phyloP scores from a whole-genome alignment of 2,113 vertebrate genomes.

The Ceyx margarethae region DNA sequence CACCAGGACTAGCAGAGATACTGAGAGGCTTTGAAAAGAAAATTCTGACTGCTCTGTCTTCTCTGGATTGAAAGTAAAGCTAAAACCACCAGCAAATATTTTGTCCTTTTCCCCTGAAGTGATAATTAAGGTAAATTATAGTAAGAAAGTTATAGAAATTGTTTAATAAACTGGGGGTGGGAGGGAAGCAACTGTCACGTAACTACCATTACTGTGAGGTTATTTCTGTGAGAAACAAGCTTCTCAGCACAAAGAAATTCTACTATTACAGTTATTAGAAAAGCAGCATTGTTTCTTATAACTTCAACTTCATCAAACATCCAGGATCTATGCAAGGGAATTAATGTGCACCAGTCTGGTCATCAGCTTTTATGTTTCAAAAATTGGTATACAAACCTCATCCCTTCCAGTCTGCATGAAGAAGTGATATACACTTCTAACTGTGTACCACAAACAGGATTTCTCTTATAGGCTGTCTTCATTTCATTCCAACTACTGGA shows the following conservation, averaged over 20 bases:
- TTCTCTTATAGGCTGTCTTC: accelerated
- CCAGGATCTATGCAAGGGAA: not conserved
- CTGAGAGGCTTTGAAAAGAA: not conserved
- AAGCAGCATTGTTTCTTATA: not conserved
- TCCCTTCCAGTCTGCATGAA: not conserved
- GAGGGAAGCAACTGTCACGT: not conserved
- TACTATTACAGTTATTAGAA: not conserved
- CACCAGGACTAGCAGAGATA: not conserved
- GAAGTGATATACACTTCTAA: not conserved
- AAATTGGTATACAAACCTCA: not conserved
- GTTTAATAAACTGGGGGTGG: not conserved
- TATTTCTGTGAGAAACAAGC: not conserved
- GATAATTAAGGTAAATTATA: not conserved
- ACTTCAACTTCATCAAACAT: not conserved
- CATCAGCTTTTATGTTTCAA: not conserved
- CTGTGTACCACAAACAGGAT: not conserved
- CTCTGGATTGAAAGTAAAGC: not conserved
- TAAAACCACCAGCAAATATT: not conserved
- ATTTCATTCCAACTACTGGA: not conserved
- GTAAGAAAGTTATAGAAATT: not conserved
- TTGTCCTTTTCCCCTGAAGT: not conserved
- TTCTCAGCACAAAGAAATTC: not conserved
- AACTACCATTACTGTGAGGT: not conserved
- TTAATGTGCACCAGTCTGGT: not conserved
- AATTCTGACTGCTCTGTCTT: not conserved